Conservation (phyloP, 1,140 invertebrate species). For the Doryteuthis pealeii region DNA sequence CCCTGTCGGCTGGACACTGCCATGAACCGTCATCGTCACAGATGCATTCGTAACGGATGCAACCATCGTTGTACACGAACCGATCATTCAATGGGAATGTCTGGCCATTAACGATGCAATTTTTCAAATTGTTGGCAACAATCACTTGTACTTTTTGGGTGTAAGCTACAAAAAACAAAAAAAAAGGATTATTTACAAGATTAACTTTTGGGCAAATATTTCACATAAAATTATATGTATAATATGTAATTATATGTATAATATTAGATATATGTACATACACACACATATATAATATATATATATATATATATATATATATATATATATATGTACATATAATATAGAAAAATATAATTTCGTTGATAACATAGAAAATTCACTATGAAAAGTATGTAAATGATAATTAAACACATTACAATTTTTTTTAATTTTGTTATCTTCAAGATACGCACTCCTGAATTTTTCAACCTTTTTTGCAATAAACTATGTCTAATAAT, state of each 20-base stretch:
- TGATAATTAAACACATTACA: no score
- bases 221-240: no score
- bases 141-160: background rate
- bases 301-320: no score
- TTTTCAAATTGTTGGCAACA: background rate
- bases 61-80: constrained; percentile 27
- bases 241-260: no score
- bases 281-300: background rate
- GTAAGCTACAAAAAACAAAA: background rate
- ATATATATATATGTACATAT: background rate
- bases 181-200: background rate
- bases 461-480: no score
- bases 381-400: no score
- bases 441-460: no score
- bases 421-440: no score
- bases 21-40: constrained; percentile 44
- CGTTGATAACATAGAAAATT: no score
- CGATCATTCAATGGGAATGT: background rate
- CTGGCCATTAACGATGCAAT: constrained; percentile 14
- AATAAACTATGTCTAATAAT: no score
- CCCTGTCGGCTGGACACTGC: constrained; percentile 37
- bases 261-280: no score
- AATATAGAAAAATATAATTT: no score
- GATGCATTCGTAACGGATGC: constrained; percentile 37
- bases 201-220: background rate